Evolutionary conservation across 2,888 invertebrate genomes (phyloP).

Genomic region (Tipula confusa): DNA sequence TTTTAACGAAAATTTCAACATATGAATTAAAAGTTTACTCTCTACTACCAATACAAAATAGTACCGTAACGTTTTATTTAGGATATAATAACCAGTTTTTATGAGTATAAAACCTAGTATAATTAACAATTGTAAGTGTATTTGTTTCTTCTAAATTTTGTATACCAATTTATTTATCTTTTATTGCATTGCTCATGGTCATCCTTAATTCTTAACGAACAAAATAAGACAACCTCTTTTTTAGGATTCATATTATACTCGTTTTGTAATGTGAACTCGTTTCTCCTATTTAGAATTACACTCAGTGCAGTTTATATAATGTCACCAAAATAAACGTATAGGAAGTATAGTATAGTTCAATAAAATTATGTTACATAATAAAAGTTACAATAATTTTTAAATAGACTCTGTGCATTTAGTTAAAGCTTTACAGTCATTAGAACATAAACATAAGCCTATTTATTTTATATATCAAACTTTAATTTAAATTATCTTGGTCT

Average conservation of each 20-base stretch:
- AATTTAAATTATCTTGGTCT: too few species aligned
- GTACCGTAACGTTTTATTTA: neutral
- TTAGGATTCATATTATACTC: neutral
- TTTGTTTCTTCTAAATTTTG: neutral
- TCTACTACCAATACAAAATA: neutral
- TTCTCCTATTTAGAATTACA: neutral
- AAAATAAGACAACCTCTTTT: neutral
- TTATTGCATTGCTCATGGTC: neutral
- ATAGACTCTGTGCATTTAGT: too few species aligned
- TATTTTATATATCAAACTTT: too few species aligned
- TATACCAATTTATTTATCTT: neutral
- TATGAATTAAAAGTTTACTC: neutral
- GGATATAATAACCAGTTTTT: neutral
- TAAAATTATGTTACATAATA: too few species aligned
- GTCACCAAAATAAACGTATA: neutral
- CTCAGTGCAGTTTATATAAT: neutral
- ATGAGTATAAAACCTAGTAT: neutral
- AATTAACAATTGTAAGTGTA: neutral
- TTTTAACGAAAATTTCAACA: neutral
- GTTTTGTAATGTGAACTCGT: neutral
- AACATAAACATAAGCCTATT: too few species aligned
- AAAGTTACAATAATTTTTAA: too few species aligned
- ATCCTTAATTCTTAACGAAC: neutral
- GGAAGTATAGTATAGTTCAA: too few species aligned
- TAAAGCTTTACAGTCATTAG: too few species aligned